Evolutionary conservation across 2,113 vertebrate genomes (phyloP).

Genomic region (Oriolus oriolus): DNA sequence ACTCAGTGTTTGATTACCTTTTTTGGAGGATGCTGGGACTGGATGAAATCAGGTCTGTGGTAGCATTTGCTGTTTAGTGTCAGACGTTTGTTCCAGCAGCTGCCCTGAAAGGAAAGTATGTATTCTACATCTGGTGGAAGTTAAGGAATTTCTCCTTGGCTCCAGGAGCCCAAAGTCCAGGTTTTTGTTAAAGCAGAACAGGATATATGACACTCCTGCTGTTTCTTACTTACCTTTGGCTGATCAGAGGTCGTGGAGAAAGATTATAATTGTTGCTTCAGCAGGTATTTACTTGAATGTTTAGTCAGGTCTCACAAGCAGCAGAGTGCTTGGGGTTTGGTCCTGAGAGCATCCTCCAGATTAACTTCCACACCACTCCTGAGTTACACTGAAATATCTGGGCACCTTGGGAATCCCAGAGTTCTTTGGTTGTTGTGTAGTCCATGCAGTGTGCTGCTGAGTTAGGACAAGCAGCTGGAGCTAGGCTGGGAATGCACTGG

Average conservation of each 20-base stretch:
- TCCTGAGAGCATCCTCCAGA: neutral
- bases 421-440: neutral
- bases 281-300: neutral
- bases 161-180: neutral
- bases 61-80: neutral
- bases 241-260: neutral
- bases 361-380: neutral
- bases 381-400: neutral
- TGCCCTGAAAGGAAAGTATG: neutral
- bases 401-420: neutral
- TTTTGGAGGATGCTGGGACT: neutral
- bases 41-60: neutral
- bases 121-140: slow-evolving; percentile 25
- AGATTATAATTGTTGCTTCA: neutral
- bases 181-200: neutral
- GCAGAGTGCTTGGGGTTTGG: neutral
- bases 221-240: neutral
- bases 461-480: neutral
- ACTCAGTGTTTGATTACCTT: neutral
- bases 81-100: neutral
- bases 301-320: neutral
- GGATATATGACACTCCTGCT: neutral
- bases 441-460: neutral
- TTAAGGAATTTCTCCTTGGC: slow-evolving; percentile 20
- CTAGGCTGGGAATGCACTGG: neutral